phyloP scores from a whole-genome alignment of 2,113 vertebrate species.

The Chaetodon trifascialis region DNA sequence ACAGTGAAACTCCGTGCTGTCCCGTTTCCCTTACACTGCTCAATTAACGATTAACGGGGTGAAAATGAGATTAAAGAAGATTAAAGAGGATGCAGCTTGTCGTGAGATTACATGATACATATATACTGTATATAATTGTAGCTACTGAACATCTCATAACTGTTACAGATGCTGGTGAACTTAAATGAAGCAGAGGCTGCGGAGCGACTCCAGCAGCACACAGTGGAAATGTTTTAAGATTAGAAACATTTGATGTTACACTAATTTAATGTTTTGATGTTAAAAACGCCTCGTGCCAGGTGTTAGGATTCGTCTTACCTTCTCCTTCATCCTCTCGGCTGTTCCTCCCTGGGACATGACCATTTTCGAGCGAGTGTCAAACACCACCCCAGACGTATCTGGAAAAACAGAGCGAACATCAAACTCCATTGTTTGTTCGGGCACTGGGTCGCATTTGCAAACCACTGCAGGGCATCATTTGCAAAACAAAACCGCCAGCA shows the following conservation, averaged over 20 bases:
- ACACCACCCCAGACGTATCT: conserved; percentile 94
- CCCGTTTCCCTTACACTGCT: background rate
- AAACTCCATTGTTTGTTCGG: conserved; percentile 22
- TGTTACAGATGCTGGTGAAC: background rate
- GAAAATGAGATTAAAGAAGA: too few species aligned
- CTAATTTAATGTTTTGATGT: background rate
- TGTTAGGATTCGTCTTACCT: conserved; percentile 83
- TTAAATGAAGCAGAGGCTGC: conserved; percentile 5
- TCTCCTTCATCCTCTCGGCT: conserved; percentile 96
- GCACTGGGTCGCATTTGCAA: conserved; percentile 63
- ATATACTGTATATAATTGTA: background rate
- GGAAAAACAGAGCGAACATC: conserved; percentile 40
- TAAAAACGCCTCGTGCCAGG: background rate
- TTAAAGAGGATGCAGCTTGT: background rate
- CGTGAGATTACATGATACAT: background rate
- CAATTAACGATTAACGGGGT: background rate
- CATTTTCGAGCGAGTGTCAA: conserved; percentile 95
- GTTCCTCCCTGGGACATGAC: conserved; percentile 96
- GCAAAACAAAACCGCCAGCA: conserved; percentile 73
- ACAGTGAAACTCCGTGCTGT: background rate
- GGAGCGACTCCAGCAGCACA: background rate
- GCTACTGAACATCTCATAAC: background rate
- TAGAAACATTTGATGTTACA: background rate
- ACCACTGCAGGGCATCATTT: conserved; percentile 65
- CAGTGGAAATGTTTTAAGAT: conserved; percentile 5